phyloP scores from a whole-genome alignment of 2,888 invertebrate genomes.

The Mycalesis mineus region DNA sequence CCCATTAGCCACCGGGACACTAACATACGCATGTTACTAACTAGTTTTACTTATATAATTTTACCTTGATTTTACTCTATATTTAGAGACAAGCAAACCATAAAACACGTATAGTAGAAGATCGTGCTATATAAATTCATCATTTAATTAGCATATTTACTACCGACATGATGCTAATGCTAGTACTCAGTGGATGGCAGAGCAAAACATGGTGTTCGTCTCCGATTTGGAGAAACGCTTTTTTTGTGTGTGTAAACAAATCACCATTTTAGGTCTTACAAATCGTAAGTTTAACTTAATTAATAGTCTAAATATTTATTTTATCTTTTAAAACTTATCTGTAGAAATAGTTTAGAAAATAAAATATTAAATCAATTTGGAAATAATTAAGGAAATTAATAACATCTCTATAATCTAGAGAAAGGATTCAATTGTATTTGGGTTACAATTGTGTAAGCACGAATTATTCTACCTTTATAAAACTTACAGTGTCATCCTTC shows the following conservation, averaged over 20 bases:
- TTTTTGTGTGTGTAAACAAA: conserved; percentile 6
- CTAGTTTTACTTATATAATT: too few relatives aligned
- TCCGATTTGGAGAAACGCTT: conserved; percentile 13
- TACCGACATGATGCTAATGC: conserved; percentile 35
- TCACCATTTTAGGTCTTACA: not conserved
- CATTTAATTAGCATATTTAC: conserved; percentile 48
- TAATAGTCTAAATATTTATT: not conserved
- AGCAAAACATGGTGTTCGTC: conserved; percentile 34
- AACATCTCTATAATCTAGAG: not conserved
- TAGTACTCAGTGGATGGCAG: conserved; percentile 20
- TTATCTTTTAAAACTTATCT: not conserved
- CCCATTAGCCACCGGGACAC: too few relatives aligned
- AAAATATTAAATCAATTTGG: not conserved
- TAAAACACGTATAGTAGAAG: conserved; percentile 44
- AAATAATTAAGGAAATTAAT: not conserved
- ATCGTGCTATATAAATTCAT: conserved; percentile 61
- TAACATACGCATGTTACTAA: too few relatives aligned
- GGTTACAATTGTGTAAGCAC: not conserved
- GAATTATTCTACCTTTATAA: not conserved
- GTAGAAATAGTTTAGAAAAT: not conserved
- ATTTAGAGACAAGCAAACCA: not conserved
- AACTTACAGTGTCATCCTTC: not conserved
- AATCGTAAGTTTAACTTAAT: not conserved
- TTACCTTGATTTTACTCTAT: not conserved
- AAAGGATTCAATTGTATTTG: not conserved